Conservation (phyloP, 2,113 vertebrate species). For the Thryonomys swinderianus region DNA sequence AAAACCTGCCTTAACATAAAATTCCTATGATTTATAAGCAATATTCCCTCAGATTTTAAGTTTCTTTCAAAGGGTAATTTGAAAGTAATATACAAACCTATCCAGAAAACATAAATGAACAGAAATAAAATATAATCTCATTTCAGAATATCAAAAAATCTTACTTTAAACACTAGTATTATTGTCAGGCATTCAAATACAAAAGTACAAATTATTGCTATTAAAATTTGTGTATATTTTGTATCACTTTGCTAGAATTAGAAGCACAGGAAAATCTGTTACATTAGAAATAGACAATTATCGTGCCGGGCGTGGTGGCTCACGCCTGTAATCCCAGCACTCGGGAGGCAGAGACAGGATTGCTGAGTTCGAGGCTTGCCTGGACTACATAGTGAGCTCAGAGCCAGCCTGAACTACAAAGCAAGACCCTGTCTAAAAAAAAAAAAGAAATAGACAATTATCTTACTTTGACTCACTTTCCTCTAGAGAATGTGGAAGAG, state of each 20-base stretch:
- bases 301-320: too few species aligned
- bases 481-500: background rate
- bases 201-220: constrained; percentile 45
- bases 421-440: too few species aligned
- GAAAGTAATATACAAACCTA: background rate
- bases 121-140: constrained; percentile 61
- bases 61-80: constrained; percentile 50
- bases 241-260: constrained; percentile 45
- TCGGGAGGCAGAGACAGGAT: too few species aligned
- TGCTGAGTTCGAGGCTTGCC: too few species aligned
- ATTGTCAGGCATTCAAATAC: background rate
- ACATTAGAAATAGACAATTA: constrained; percentile 29
- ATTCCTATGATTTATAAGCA: constrained; percentile 46
- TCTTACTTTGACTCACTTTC: constrained; percentile 45
- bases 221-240: background rate
- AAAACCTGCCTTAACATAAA: constrained; percentile 42
- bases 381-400: too few species aligned
- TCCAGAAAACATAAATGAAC: constrained; percentile 47
- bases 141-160: constrained; percentile 31
- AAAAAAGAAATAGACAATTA: constrained; percentile 31
- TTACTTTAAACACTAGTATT: constrained; percentile 28
- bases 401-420: too few species aligned
- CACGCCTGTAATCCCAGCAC: too few species aligned
- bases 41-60: constrained; percentile 41
- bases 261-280: background rate